phyloP scores from a whole-genome alignment of 2,888 invertebrate species.

The Drosophila mulleri region DNA sequence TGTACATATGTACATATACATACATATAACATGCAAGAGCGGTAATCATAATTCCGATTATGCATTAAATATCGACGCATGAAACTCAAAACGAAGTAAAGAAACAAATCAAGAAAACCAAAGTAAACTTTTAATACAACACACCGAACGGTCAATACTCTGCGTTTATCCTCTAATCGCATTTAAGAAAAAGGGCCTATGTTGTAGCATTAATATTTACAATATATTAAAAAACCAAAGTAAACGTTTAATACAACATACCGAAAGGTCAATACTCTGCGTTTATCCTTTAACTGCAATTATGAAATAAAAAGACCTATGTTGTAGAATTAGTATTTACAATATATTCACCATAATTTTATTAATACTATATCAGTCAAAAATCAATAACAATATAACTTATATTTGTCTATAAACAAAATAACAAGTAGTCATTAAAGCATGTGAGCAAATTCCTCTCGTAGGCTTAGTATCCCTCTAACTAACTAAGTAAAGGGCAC shows the following conservation, averaged over 20 bases:
- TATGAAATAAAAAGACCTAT: too few relatives aligned
- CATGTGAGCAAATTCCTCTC: too few relatives aligned
- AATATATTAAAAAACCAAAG: constrained; percentile 11
- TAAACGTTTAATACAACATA: neutral
- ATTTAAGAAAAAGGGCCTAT: neutral
- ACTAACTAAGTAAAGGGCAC: constrained; percentile 22
- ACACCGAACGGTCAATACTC: constrained; percentile 21
- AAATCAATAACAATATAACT: neutral
- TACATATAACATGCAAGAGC: constrained; percentile 66
- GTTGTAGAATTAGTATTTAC: neutral
- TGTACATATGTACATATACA: neutral
- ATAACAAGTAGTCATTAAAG: neutral
- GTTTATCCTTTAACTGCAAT: neutral
- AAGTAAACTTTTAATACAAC: neutral
- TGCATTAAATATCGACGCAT: constrained; percentile 70
- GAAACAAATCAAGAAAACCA: constrained; percentile 43
- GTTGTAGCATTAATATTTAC: neutral
- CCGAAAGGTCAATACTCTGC: constrained; percentile 19
- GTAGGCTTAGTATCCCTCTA: neutral
- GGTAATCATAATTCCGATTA: constrained; percentile 69
- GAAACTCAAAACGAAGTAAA: constrained; percentile 38
- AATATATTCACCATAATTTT: too few relatives aligned
- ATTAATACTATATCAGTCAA: too few relatives aligned
- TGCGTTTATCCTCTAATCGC: neutral
- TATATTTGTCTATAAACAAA: neutral